These are phyloP conservation scores for Calyptommatus sinebrachiatus DNA, from an alignment of 2,113 vertebrate genomes.

Conservation along the genomic window DNA sequence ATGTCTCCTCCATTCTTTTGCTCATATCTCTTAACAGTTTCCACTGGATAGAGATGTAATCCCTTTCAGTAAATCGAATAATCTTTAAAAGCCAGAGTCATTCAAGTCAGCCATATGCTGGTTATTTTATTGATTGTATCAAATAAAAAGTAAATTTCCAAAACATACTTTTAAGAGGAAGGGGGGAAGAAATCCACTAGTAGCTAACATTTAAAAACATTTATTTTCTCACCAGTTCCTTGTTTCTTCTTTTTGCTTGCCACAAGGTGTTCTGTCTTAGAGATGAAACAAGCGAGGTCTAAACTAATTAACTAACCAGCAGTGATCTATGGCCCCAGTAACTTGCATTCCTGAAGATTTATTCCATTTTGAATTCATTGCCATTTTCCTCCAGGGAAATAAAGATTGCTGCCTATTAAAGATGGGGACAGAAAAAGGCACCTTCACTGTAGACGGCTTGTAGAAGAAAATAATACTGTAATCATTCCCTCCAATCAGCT, in stretches of 20 bases:
- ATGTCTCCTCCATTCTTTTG: slow-evolving; percentile 24
- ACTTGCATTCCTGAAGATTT: slow-evolving; percentile 81
- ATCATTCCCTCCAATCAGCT: slow-evolving; percentile 92
- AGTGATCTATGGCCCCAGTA: slow-evolving; percentile 76
- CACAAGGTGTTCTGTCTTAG: slow-evolving; percentile 65
- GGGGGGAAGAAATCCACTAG: not conserved
- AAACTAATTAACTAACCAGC: slow-evolving; percentile 83
- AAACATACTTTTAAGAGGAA: slow-evolving; percentile 32
- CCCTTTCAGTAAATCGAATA: slow-evolving; percentile 46
- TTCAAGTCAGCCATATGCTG: slow-evolving; percentile 29
- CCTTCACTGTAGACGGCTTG: slow-evolving; percentile 84
- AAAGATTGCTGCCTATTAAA: slow-evolving; percentile 87
- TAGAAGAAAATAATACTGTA: slow-evolving; percentile 88
- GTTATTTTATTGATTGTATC: slow-evolving; percentile 55
- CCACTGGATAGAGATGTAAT: slow-evolving; percentile 50
- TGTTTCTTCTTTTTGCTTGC: slow-evolving; percentile 46
- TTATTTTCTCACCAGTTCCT: slow-evolving; percentile 41
- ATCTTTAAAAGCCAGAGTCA: slow-evolving; percentile 48
- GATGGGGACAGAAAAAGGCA: slow-evolving; percentile 87
- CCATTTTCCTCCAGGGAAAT: slow-evolving; percentile 83
- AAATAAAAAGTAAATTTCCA: slow-evolving; percentile 50
- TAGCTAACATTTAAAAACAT: slow-evolving; percentile 5
- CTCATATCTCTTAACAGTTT: slow-evolving; percentile 37
- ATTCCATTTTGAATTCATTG: slow-evolving; percentile 82
- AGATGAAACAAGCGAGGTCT: slow-evolving; percentile 71